Evolutionary conservation across 1,140 invertebrate genomes (phyloP), one percentile per base, ranked within the genome.

Genomic region (Stegodyphus mimosarum): DNA sequence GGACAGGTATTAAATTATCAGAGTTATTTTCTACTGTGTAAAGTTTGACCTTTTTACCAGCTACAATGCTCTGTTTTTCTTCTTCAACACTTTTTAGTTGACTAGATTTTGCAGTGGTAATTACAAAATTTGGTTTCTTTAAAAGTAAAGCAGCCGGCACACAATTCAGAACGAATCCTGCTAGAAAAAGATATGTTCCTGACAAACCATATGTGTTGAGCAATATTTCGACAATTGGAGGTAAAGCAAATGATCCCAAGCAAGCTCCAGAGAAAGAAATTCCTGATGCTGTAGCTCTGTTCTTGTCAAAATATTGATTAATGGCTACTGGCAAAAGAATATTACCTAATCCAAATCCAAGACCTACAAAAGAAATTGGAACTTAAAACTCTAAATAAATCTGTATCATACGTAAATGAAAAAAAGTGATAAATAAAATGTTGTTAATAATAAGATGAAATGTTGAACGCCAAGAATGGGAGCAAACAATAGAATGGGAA

Each of bases 121-220:
- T 10, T 15, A 60, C 5, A 60, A 1, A 60, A 60, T 60, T 60
- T 60, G 81, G 81, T 50, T 71, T 77, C 33, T 69, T 51, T 2
- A 86, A 49, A 0, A 95, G 92, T 18, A 93, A 93, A 0, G 94
- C 94, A 11, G 94, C 94, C 2, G 95, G 94, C 92, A 95, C 95
- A 1, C 95, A 94, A 89, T 97, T 95, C 13, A 97, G 90, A 73
- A 95, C 94, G 4, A 96, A 90, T 33, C 94, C 96, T 6, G 95
- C 95, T 91, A 97, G 93, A 5, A 96, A 90, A 0, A 96, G 90
- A 10, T 95, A 88, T 9, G 89, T 88, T 5, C 90, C 90, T 10
- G 87, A 73, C 4, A 89, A 70, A 11, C 87, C 84, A 76, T 89
- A 89, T 9, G 85, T 9, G 13, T 70, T 49, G 7, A 88, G 49